Base-by-base conservation (phyloP, 2,113 vertebrate genomes). In the Brachyhypopomus gauderio region DNA sequence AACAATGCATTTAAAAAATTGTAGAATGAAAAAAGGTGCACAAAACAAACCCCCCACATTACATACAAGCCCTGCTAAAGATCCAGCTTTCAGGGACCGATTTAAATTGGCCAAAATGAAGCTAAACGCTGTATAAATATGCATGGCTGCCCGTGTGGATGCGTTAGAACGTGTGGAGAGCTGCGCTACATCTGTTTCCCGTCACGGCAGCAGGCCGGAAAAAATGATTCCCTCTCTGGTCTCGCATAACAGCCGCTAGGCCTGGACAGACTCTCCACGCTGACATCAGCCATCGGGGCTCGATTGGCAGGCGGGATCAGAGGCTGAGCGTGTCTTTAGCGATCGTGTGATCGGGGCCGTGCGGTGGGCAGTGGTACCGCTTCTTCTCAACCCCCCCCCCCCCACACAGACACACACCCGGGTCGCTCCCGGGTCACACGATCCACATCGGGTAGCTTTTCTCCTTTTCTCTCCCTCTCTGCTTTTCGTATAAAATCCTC, bases 401-500 rank as follows among this genome's bases (percentile, higher is more conserved):
- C 30, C 1, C 30, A n/a, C n/a, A n/a, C n/a, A n/a, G n/a, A n/a
- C n/a, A n/a, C 30, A 16, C 23, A 27, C 60, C 19, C 36, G 11
- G 1, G 22, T 34, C 36, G 19, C 66, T 20, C 0, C 1, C 19
- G 8, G 66, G 34, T 41, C 30, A 60, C 12, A 16, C 62, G 82
- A 75, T 72, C 72, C 78, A 79, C 77, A 83, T 60, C 64, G 52
- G 34, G 64, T 17, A 30, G 48, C 7, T 83, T 79, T 84, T 72
- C 38, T 74, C 41, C 45, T 55, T 12, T 14, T 70, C 69, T 73
- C 23, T 8, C n/a, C 20, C 30, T 63, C 59, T 70, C 38, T 6
- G 14, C 5, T 19, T 55, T 27, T 48, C 6, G 63, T 70, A 41
- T 8, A 16, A 16, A 25, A 38, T 75, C 70, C 75, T 56, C 30